Conservation (phyloP, 2,113 vertebrate species). For the Zosterops pallidus region DNA sequence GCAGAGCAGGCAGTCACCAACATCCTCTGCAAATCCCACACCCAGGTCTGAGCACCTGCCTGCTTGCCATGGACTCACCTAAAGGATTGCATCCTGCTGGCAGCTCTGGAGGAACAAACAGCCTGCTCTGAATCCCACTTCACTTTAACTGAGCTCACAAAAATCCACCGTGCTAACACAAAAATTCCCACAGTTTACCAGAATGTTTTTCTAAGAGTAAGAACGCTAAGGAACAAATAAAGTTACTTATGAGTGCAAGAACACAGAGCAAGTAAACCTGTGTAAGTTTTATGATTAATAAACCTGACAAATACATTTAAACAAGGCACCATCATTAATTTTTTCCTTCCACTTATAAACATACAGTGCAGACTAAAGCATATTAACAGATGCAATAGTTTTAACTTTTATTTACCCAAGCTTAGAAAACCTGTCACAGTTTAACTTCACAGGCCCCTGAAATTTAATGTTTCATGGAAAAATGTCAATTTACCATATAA, state of each 20-base stretch:
- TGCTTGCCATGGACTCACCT: background rate
- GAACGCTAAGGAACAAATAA: background rate
- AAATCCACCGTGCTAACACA: background rate
- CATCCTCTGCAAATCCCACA: background rate
- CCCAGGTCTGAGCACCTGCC: background rate
- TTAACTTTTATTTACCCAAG: background rate
- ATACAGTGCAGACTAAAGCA: background rate
- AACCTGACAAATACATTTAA: background rate
- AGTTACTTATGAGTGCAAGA: background rate
- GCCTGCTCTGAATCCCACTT: background rate
- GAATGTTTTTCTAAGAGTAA: background rate
- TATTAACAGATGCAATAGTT: background rate
- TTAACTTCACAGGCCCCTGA: background rate
- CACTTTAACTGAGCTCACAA: background rate
- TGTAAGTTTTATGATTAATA: background rate
- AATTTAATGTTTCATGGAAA: background rate
- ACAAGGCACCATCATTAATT: background rate
- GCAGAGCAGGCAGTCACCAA: background rate
- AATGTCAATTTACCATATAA: background rate
- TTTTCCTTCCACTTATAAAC: background rate
- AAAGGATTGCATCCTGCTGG: background rate
- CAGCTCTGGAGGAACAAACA: background rate
- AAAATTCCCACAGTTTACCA: accelerated
- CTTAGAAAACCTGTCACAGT: background rate
- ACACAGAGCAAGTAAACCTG: background rate